Evolutionary conservation across 92 coral and sea anemone genomes (phyloP).

Genomic region (Epizoanthus scotinus): DNA sequence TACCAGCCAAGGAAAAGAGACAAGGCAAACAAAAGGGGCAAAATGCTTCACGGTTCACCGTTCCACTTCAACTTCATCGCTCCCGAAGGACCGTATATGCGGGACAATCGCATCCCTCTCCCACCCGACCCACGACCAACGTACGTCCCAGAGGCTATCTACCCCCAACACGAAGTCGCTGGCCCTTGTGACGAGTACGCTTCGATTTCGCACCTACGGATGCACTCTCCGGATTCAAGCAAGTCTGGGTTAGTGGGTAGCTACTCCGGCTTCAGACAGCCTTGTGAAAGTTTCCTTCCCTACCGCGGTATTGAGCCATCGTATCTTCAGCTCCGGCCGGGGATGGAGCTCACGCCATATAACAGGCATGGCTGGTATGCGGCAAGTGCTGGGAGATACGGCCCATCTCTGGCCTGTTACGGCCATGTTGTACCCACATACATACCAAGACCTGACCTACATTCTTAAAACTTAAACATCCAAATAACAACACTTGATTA

Average conservation of each 20-base stretch:
- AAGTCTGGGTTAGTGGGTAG: slow-evolving; percentile 45
- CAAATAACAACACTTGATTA: neutral
- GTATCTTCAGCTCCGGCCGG: slow-evolving; percentile 68
- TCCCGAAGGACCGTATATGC: slow-evolving; percentile 64
- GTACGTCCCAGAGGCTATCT: slow-evolving; percentile 48
- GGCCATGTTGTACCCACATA: slow-evolving; percentile 68
- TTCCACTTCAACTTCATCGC: slow-evolving; percentile 79
- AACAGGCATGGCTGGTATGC: slow-evolving; percentile 61
- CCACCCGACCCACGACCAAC: slow-evolving; percentile 63
- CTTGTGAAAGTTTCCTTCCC: slow-evolving; percentile 68
- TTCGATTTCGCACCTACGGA: slow-evolving; percentile 40
- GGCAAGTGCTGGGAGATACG: slow-evolving; percentile 52
- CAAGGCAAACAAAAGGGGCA: slow-evolving; percentile 81
- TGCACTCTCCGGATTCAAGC: slow-evolving; percentile 42
- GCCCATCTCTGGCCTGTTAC: slow-evolving; percentile 71
- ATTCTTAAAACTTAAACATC: slow-evolving; percentile 3
- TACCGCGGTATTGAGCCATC: slow-evolving; percentile 72
- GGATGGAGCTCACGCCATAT: slow-evolving; percentile 65
- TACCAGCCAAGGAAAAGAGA: slow-evolving; percentile 96
- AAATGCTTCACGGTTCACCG: slow-evolving; percentile 78
- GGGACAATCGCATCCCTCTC: slow-evolving; percentile 58
- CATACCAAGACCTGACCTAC: slow-evolving; percentile 30
- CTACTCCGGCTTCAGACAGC: slow-evolving; percentile 66
- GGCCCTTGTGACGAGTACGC: slow-evolving; percentile 52
- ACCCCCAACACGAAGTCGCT: slow-evolving; percentile 46